A percentile compares a stretch with the other conserved stretches of the same genome.
These are phyloP conservation scores for Apus apus DNA, from an alignment of 2,113 vertebrate genomes.

Conservation along the genomic window DNA sequence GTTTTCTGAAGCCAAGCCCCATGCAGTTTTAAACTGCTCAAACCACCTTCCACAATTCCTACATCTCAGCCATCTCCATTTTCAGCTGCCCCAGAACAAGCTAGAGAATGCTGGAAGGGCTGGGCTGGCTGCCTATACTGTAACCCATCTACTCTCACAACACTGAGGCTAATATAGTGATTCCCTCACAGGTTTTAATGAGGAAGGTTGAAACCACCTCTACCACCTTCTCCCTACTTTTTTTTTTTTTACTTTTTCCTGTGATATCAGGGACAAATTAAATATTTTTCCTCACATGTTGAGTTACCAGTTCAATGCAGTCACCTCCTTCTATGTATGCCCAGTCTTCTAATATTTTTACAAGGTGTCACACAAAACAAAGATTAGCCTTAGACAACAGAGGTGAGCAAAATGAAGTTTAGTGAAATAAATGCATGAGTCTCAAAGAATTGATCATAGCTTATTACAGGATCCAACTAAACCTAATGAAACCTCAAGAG, in stretches of 20 bases:
- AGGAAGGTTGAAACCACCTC: neutral
- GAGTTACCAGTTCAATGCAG: neutral
- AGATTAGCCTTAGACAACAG: neutral
- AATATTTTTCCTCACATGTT: neutral
- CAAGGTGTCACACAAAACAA: neutral
- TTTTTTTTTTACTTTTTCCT: neutral
- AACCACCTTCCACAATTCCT: neutral
- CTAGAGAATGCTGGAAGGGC: neutral
- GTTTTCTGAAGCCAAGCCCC: neutral
- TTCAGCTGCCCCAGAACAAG: neutral
- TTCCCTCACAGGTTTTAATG: neutral
- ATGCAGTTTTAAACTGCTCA: neutral
- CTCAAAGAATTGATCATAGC: neutral
- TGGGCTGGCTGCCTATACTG: neutral
- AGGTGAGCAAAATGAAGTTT: neutral
- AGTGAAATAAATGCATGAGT: neutral
- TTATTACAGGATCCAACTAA: neutral
- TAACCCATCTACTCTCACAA: neutral
- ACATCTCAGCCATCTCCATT: neutral
- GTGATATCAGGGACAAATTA: neutral
- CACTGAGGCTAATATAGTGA: neutral
- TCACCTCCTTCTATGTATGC: neutral
- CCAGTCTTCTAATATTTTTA: neutral
- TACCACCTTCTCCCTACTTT: neutral
- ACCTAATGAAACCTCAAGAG: conserved; percentile 1